A percentile compares a stretch with the other conserved stretches of the same genome.
Conservation (phyloP, 2,797 vertebrate species). For the Poecilia picta region DNA sequence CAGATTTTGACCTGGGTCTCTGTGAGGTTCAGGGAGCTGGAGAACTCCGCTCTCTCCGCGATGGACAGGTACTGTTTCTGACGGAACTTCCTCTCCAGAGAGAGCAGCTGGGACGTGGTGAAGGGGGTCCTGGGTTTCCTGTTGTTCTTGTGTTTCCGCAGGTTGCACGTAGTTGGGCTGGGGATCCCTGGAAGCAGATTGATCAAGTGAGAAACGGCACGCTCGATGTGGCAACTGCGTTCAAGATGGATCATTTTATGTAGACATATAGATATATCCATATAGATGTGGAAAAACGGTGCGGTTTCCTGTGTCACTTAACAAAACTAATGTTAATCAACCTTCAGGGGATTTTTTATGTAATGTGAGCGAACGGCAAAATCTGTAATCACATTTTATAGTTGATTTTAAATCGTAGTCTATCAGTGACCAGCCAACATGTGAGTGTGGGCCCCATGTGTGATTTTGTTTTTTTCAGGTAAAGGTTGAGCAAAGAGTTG, state of each 20-base stretch:
- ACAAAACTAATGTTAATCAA: not conserved
- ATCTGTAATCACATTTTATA: not conserved
- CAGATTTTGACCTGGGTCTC: constrained; percentile 91
- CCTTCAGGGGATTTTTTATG: not conserved
- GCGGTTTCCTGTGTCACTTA: not conserved
- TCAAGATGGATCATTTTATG: not conserved
- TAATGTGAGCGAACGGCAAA: not conserved
- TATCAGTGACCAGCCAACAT: not conserved
- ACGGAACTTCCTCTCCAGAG: constrained; percentile 87
- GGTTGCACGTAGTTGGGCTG: constrained; percentile 81
- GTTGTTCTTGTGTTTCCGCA: constrained; percentile 90
- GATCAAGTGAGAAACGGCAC: constrained; percentile 8
- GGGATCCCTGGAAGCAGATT: constrained; percentile 76
- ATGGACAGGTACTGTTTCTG: constrained; percentile 90
- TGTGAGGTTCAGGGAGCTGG: constrained; percentile 84
- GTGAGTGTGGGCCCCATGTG: not conserved
- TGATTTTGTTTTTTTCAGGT: not conserved
- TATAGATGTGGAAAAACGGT: not conserved
- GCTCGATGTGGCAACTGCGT: not conserved
- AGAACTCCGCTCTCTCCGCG: constrained; percentile 87
- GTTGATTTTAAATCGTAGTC: not conserved
- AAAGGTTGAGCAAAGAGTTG: not conserved
- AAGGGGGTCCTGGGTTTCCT: constrained; percentile 88
- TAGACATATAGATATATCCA: too few relatives aligned
- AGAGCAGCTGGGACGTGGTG: constrained; percentile 86